Percentiles rank a stretch among this genome's conserved stretches.
Evolutionary conservation across 1,140 invertebrate species (phyloP).

Genomic region (Protaetia brevitarsis): DNA sequence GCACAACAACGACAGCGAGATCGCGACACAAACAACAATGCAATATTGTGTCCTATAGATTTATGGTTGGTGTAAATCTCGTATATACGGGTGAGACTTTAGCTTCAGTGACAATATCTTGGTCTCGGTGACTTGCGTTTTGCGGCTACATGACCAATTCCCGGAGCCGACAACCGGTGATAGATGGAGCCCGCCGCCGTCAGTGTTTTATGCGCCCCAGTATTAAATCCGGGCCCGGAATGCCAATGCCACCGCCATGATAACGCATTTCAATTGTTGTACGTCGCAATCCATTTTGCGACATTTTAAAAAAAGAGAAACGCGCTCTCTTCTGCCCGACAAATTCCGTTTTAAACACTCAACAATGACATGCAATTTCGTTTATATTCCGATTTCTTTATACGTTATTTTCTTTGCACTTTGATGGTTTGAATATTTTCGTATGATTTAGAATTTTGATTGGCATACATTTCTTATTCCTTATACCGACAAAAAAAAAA

Average conservation of each 20-base stretch:
- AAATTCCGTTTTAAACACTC: background rate
- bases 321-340: background rate
- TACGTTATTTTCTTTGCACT: background rate
- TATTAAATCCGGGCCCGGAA: constrained; percentile 31
- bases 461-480: too few relatives aligned
- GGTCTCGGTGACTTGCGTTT: constrained; percentile 1
- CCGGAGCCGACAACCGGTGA: background rate
- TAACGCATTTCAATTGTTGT: constrained; percentile 40
- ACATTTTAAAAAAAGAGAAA: constrained; percentile 5
- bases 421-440: too few relatives aligned
- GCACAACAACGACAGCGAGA: background rate
- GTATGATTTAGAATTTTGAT: too few relatives aligned
- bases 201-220: constrained; percentile 6
- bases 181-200: background rate
- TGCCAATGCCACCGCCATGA: constrained; percentile 39
- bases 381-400: background rate
- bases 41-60: background rate
- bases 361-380: background rate
- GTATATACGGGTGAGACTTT: background rate
- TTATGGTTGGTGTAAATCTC: constrained; percentile 3
- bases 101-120: constrained; percentile 1
- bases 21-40: background rate
- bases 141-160: background rate
- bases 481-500: too few relatives aligned
- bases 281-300: constrained; percentile 7